Evolutionary conservation across 2,888 invertebrate genomes (phyloP), one percentile per base, ranked within the genome.

Genomic region (Lepidochrysops patricia): DNA sequence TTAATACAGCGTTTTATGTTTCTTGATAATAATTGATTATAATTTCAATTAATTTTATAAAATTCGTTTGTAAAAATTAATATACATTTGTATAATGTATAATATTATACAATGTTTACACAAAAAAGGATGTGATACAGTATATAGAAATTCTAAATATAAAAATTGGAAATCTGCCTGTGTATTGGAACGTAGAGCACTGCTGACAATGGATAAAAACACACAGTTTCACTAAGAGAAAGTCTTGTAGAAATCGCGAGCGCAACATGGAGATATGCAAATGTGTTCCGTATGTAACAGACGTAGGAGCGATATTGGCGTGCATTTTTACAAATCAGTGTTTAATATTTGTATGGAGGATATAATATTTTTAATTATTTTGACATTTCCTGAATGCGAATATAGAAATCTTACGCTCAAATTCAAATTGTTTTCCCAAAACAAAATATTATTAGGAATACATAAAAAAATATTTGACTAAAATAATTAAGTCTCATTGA

Each of bases 151-250:
- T 32, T 54, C 19, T 29, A 32, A 32, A 54, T 27, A 52, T 27
- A 27, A 52, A 43, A 26, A 61, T 62, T 66, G 60, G 65, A 64
- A 70, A 70, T 67, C 66, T 64, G 57, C 62, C 56, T 57, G 59
- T 52, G 52, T 50, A 50, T 58, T 34, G 60, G 58, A 60, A 61
- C 67, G 67, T 69, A 71, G 63, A 67, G 67, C 71, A 74, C 75
- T 26, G 74, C 75, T 50, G 58, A 80, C 80, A 81, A 80, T 80
- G 80, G 73, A 80, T 80, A 84, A 87, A 85, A 86, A 85, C 79
- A 79, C 79, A 79, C 79, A 76, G 84, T 88, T 88, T 87, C 88
- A 79, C 87, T 76, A 75, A 82, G 88, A 85, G 88, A 88, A 88
- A 88, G 88, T 58, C 82, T 71, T 61, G 68, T 73, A 74, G 74